Base-by-base conservation (phyloP, 2,888 invertebrate species). In the Lepidocyrtinus sp. region DNA sequence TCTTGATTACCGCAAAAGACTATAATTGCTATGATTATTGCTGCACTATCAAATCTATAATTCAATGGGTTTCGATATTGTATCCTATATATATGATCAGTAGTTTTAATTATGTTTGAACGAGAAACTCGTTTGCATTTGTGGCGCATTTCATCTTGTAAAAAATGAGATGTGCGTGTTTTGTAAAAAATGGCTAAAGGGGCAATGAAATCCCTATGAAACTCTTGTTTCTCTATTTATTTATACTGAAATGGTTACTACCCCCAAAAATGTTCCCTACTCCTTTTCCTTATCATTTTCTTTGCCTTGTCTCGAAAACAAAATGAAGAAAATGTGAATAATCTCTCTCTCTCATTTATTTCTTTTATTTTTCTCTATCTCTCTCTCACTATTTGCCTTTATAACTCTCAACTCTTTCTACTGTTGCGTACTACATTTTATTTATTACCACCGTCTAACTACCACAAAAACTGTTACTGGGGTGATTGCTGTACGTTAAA, bases 161-260 rank as follows among this genome's bases (percentile, higher is more conserved):
- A n/a, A n/a, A 65, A 46, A 74, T 80, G 80, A 75, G 70, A 75
- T 80, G 80, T 75, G 80, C 71, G 75, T 70, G 65, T 74, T 79
- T 73, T 79, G 65, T 55, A 65, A 64, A 79, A 73, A 80, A 74
- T 80, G 80, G 80, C 80, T 80, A 80, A 80, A 80, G 80, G 80
- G 80, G 80, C 80, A 80, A 80, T 80, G 80, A 75, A 80, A 80
- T 80, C 80, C 80, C 80, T 80, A 80, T 77, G 77, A 77, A 50
- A 7, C 12, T 50, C 50, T 50, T 79, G 78, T 78, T 75, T 80
- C 70, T 77, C 72, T 80, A 70, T 50, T 50, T 69, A 68, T 68
- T 73, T 80, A 79, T 79, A 50, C 2, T 79, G 69, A 79, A 79
- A 74, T 74, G 65, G 71, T 80, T 80, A 75, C 36, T 27, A 74